A percentile compares a stretch with the other conserved stretches of the same genome.
These are phyloP conservation scores for Brenthis hecate DNA, from an alignment of 2,888 invertebrate genomes.

Conservation along the genomic window DNA sequence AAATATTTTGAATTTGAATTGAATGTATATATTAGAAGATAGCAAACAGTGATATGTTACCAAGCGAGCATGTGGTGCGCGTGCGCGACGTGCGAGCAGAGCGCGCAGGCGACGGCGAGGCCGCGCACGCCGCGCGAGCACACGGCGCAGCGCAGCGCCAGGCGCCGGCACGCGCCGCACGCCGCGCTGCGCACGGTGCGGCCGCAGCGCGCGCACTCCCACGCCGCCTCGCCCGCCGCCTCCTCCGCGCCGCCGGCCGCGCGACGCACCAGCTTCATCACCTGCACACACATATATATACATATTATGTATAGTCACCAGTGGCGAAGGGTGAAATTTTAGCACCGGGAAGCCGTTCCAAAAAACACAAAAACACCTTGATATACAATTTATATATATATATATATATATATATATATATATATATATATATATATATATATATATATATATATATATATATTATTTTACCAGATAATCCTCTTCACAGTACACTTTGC, in stretches of 20 bases:
- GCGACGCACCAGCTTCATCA: conserved; percentile 83
- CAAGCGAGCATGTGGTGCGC: conserved; percentile 91
- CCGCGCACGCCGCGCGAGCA: conserved; percentile 94
- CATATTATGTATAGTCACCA: no score
- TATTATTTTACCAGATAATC: conserved; percentile 91
- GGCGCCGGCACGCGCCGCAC: conserved; percentile 87
- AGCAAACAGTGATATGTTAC: conserved; percentile 55
- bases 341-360: no score
- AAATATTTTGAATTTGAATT: no score
- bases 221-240: conserved; percentile 87
- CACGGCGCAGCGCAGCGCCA: conserved; percentile 90
- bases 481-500: conserved; percentile 98
- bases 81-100: conserved; percentile 97
- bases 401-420: no score
- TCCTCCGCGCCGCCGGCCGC: conserved; percentile 63
- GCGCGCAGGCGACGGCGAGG: conserved; percentile 91
- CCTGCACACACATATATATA: no score
- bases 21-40: neutral
- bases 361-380: no score
- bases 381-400: no score
- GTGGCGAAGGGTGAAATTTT: no score
- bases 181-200: conserved; percentile 83
- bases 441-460: no score
- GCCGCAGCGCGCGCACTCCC: conserved; percentile 81
- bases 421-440: no score